These are phyloP conservation scores for Drosophila obscura DNA, from an alignment of 1,140 invertebrate species.

Conservation along the genomic window DNA sequence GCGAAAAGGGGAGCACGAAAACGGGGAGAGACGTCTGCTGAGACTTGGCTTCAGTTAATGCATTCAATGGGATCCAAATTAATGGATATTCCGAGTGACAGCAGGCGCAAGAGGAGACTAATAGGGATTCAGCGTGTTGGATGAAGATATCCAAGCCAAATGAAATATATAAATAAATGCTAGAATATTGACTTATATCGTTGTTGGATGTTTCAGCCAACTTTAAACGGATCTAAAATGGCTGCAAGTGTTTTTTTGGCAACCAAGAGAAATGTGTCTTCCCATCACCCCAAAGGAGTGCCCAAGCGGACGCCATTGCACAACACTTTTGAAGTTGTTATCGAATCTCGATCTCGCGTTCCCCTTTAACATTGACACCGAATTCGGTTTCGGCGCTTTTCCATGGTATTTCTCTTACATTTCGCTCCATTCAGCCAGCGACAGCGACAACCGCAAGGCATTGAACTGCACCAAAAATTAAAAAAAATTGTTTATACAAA, in stretches of 20 bases:
- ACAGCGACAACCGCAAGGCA: conserved; percentile 17
- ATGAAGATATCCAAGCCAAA: too few species aligned
- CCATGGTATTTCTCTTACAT: background rate
- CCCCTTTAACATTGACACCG: conserved; percentile 2
- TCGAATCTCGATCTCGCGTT: conserved; percentile 1
- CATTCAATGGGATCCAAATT: conserved; percentile 17
- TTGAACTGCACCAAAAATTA: conserved; percentile 37
- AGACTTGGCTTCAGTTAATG: conserved; percentile 20
- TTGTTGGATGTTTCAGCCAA: too few species aligned
- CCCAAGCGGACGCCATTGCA: background rate
- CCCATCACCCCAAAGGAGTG: too few species aligned
- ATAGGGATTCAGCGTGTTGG: background rate
- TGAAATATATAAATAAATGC: too few species aligned
- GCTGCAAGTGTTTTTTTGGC: too few species aligned
- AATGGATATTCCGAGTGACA: conserved; percentile 15
- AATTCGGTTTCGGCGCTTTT: background rate
- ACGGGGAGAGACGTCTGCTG: background rate
- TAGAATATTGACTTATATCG: too few species aligned
- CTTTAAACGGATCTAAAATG: too few species aligned
- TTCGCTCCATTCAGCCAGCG: background rate
- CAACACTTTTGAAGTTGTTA: background rate
- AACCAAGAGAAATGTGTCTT: too few species aligned
- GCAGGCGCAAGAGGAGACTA: conserved; percentile 4
- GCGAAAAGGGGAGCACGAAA: background rate
- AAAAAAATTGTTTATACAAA: conserved; percentile 28